Evolutionary conservation across 2,113 vertebrate genomes (phyloP), one percentile per base, ranked within the genome.

Genomic region (Oreochromis spilurus): DNA sequence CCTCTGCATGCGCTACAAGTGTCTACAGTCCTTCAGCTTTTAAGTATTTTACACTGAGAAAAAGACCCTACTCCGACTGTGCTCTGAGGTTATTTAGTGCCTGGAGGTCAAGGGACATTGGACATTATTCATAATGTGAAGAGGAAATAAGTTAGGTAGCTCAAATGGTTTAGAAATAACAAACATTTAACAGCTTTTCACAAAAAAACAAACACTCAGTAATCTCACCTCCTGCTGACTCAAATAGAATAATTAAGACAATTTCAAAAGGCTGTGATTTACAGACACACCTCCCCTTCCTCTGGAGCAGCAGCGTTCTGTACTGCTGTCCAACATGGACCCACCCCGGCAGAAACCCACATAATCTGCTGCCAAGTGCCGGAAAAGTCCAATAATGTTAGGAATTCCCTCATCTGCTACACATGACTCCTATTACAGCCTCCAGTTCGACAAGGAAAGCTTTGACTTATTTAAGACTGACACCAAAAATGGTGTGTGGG

Each of bases 371-470:
- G 88, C 94, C 93, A 91, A 95, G 91, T 88, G 84, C 94, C 78
- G 89, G 94, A 95, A 93, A 95, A 94, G 94, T 94, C 91, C 95
- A 95, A 94, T 95, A 93, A 95, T 85, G 85, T 88, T 87, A 93
- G 95, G 94, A 96, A 96, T 96, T 93, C 93, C 94, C 95, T 96
- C 96, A 96, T 93, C 91, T 90, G 85, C 82, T 92, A 87, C 82
- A 89, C 77, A 91, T 95, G 87, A 97, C 92, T 97, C 93, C 93
- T 92, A 94, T 96, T 93, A 96, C 84, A 93, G 89, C 89, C 82
- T 53, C 36, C 9, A 53, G 55, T 55, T 81, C 62, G 88, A 84
- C 82, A 43, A 94, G 87, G 91, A 95, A 36, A 70, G 34, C 53
- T 84, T 90, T 58, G 87, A 79, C 62, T 89, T 80, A 53, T 84